Evolutionary conservation across 1,140 invertebrate species (phyloP), one percentile per base, ranked within the genome.

Genomic region (Bombus superbus): DNA sequence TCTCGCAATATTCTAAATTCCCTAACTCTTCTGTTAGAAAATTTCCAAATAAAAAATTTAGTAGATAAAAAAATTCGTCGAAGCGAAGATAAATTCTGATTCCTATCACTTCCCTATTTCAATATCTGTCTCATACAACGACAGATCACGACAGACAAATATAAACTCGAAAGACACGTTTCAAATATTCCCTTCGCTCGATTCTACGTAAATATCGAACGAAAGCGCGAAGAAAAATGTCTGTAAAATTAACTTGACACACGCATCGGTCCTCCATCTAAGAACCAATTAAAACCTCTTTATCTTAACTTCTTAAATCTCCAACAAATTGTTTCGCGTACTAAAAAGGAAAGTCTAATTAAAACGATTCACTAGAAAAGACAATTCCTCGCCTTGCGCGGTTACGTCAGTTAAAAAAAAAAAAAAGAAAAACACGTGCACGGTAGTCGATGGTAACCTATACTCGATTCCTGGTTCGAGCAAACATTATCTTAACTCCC

Each of bases 401-500:
- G 38, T 85, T 78, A 72, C 77, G 82, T 82, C 83, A 88, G 28
- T 35, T n/a, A n/a, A 35, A 66, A 44, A 53, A 64, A 35, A 32
- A 32, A 32, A 32, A 32, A 32, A n/a, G n/a, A 38, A 4, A 42
- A 71, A 6, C 62, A 18, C 0, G 5, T 22, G 71, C 66, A 66
- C 71, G 66, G 57, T 44, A 73, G 42, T 79, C 64, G 62, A 47
- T 9, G 78, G 47, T 82, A 74, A 79, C 59, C 32, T 59, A 64
- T 64, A 59, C 25, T 72, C 75, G 86, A 64, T 76, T 85, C n/a
- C 85, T n/a, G 57, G 10, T 28, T 86, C 62, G 25, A 62, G 72
- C 76, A 89, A 89, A 89, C 80, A 88, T 89, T 89, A 89, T 89
- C 57, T 77, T 89, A 89, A 80, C 88, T 84, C 84, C 22, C 72